These are phyloP conservation scores for Gallinago nigripennis DNA, from an alignment of 2,797 vertebrate genomes.

Conservation along the genomic window DNA sequence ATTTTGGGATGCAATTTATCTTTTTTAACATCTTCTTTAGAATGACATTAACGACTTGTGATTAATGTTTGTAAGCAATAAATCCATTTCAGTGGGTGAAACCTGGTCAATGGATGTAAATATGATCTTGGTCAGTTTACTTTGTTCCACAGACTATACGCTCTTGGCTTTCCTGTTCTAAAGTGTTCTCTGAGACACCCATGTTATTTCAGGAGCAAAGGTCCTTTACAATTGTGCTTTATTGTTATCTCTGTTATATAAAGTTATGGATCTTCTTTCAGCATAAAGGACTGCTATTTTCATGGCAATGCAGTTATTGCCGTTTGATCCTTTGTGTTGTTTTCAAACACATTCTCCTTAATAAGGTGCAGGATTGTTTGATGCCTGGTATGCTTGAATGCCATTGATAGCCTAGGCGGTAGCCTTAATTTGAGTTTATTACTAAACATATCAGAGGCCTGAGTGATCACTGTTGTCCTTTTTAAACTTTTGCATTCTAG, in stretches of 20 bases:
- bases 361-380: neutral
- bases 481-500: neutral
- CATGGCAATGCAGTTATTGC: neutral
- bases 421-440: neutral
- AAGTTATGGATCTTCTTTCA: neutral
- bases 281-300: neutral
- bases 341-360: neutral
- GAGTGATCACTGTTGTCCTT: neutral
- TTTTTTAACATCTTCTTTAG: neutral
- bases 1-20: neutral
- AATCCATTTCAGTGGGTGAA: neutral
- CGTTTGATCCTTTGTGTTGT: fast-evolving
- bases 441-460: neutral
- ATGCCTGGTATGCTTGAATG: neutral
- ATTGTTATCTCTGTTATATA: neutral
- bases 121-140: neutral
- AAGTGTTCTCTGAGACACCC: neutral
- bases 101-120: neutral
- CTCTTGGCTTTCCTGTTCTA: neutral
- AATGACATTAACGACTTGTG: neutral
- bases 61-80: neutral
- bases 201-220: neutral
- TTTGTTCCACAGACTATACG: neutral
- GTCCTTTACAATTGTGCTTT: neutral
- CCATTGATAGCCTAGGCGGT: neutral